A percentile compares a stretch with the other conserved stretches of the same genome.
These are phyloP conservation scores for Polyergus mexicanus DNA, from an alignment of 1,140 invertebrate genomes.

Conservation along the genomic window DNA sequence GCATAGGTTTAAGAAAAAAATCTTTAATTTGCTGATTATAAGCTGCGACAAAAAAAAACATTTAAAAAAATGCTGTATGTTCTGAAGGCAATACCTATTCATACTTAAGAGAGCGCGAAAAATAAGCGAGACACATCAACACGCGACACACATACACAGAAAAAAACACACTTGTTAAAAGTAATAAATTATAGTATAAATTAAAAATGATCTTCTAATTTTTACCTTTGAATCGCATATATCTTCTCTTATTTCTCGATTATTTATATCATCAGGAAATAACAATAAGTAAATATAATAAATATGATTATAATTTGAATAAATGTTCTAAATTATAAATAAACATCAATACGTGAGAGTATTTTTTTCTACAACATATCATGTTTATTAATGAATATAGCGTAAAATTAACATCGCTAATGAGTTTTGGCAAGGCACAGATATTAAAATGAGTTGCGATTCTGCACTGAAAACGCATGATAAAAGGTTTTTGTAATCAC, in stretches of 20 bases:
- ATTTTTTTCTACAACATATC: neutral
- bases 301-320: neutral
- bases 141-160: slow-evolving; percentile 70
- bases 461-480: neutral
- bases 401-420: slow-evolving; percentile 23
- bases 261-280: neutral
- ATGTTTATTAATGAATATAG: slow-evolving; percentile 18
- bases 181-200: slow-evolving; percentile 84
- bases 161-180: slow-evolving; percentile 81
- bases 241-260: neutral
- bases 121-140: slow-evolving; percentile 67
- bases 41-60: slow-evolving; percentile 64
- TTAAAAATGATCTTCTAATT: slow-evolving; percentile 46
- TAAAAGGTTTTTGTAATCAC: slow-evolving; percentile 35
- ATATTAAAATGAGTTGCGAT: slow-evolving; percentile 12
- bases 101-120: slow-evolving; percentile 59
- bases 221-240: neutral
- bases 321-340: slow-evolving; percentile 11
- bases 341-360: neutral
- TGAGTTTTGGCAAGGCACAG: slow-evolving; percentile 30
- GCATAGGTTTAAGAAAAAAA: slow-evolving; percentile 83
- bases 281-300: neutral
- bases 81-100: slow-evolving; percentile 76
- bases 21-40: slow-evolving; percentile 79
- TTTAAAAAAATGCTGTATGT: slow-evolving; percentile 71